These are phyloP conservation scores for Crax fasciolata DNA, from an alignment of 2,797 vertebrate species.

Conservation along the genomic window DNA sequence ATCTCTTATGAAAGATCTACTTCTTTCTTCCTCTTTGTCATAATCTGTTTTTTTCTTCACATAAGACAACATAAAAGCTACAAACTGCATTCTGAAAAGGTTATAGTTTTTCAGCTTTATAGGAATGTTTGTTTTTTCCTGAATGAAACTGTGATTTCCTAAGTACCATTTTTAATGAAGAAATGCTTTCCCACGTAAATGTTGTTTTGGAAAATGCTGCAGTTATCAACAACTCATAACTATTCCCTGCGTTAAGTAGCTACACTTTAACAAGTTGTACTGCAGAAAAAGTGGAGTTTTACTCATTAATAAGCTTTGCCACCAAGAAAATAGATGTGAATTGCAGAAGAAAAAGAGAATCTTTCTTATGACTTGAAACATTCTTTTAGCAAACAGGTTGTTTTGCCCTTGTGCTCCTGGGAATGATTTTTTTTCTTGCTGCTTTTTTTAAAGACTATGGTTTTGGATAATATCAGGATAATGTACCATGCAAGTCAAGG, in stretches of 20 bases:
- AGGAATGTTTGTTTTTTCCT: not conserved
- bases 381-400: not conserved
- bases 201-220: not conserved
- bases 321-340: slow-evolving; percentile 15
- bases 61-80: not conserved
- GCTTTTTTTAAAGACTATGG: not conserved
- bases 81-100: not conserved
- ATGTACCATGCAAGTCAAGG: slow-evolving; percentile 35
- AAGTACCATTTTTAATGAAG: not conserved
- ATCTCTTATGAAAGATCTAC: not conserved
- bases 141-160: not conserved
- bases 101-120: not conserved
- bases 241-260: not conserved
- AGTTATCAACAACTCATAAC: not conserved
- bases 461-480: slow-evolving; percentile 60
- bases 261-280: not conserved
- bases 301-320: not conserved
- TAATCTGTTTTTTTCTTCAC: not conserved
- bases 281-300: not conserved
- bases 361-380: slow-evolving; percentile 1
- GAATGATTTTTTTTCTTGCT: not conserved
- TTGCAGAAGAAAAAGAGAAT: not conserved
- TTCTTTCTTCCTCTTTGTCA: fast-evolving
- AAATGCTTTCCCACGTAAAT: not conserved
- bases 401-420: not conserved